Evolutionary conservation across 2,888 invertebrate species (phyloP).

Genomic region (Leptopilina myrica): DNA sequence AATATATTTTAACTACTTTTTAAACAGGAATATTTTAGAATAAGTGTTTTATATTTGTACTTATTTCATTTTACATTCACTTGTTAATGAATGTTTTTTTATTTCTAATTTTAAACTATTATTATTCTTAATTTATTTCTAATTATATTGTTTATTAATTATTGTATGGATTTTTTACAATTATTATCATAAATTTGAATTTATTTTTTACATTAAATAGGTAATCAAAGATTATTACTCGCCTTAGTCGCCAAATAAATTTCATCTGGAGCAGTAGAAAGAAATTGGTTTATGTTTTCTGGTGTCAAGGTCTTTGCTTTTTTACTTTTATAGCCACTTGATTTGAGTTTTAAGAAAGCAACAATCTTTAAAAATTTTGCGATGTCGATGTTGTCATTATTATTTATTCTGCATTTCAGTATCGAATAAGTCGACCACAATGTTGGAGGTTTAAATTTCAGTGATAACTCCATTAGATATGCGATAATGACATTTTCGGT

Average conservation of each 20-base stretch:
- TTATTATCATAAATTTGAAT: background rate
- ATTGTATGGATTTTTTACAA: background rate
- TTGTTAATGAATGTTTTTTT: background rate
- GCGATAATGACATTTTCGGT: background rate
- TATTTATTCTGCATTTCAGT: background rate
- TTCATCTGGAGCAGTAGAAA: background rate
- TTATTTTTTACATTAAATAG: no score
- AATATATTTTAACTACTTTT: background rate
- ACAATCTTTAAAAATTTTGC: background rate
- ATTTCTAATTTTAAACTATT: background rate
- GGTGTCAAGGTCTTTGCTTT: background rate
- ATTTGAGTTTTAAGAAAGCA: background rate
- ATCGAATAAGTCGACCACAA: background rate
- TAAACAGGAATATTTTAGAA: background rate
- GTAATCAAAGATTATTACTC: background rate
- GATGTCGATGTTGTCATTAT: background rate
- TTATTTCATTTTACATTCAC: background rate
- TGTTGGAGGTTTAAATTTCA: background rate
- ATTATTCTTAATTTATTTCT: background rate
- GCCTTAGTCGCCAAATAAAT: background rate
- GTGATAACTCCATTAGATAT: background rate
- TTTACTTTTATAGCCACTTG: background rate
- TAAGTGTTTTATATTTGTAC: background rate
- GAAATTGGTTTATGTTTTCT: background rate
- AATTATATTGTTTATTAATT: background rate